A percentile compares a stretch with the other conserved stretches of the same genome.
Conservation (phyloP, 2,888 invertebrate genomes). For the Calameuta pallipes region DNA sequence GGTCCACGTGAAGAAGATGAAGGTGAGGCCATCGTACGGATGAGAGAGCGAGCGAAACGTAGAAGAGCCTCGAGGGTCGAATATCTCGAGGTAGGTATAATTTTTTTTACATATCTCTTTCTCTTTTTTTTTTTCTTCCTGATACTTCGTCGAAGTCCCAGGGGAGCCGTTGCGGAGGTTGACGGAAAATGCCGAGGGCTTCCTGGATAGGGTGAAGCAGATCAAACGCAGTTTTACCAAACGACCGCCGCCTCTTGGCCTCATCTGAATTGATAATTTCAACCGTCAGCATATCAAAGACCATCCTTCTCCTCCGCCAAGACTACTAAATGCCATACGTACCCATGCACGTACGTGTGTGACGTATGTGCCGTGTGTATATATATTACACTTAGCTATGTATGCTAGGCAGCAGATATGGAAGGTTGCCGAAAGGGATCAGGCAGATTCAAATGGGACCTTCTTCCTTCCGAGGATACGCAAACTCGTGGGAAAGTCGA, state of each 20-base stretch:
- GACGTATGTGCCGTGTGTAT: neutral
- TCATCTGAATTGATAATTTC: conserved; percentile 66
- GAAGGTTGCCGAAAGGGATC: conserved; percentile 8
- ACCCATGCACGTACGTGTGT: neutral
- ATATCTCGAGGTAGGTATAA: neutral
- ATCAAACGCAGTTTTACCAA: conserved; percentile 65
- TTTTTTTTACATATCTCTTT: neutral
- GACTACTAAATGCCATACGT: neutral
- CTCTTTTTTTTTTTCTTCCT: neutral
- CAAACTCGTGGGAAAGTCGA: conserved; percentile 47
- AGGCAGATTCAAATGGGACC: conserved; percentile 52
- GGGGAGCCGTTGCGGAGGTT: conserved; percentile 18
- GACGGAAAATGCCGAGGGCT: conserved; percentile 29
- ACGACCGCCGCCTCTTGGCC: conserved; percentile 49
- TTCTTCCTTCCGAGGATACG: conserved; percentile 33
- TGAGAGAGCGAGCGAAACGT: neutral
- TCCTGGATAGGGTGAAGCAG: conserved; percentile 45
- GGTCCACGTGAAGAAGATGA: neutral
- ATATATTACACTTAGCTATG: neutral
- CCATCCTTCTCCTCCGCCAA: conserved; percentile 30
- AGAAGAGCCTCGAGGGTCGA: neutral
- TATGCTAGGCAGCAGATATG: neutral
- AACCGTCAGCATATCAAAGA: conserved; percentile 65
- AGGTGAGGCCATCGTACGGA: neutral
- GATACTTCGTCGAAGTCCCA: neutral